Evolutionary conservation across 2,888 invertebrate species (phyloP).

Genomic region (Drosophila macrothrix): DNA sequence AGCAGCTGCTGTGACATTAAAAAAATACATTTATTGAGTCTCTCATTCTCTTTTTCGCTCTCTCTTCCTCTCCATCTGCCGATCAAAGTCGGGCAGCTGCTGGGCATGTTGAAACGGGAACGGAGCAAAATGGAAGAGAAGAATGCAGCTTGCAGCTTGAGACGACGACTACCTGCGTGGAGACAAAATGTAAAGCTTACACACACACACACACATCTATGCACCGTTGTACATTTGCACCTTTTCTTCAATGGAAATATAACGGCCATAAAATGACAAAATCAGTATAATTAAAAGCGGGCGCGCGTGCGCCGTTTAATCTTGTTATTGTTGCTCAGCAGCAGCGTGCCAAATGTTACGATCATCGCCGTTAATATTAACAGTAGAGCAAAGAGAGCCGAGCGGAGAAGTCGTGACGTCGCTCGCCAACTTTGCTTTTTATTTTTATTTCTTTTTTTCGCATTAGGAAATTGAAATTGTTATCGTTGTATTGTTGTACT

Average conservation of each 20-base stretch:
- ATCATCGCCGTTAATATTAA: neutral
- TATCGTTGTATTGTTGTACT: conserved; percentile 5
- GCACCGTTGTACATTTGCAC: conserved; percentile 21
- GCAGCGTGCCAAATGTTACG: conserved; percentile 20
- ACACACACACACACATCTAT: conserved; percentile 3
- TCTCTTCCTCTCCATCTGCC: neutral
- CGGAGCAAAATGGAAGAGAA: conserved; percentile 9
- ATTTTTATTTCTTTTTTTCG: neutral
- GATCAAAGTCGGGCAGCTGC: conserved; percentile 22
- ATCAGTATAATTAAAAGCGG: conserved; percentile 40
- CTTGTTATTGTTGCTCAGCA: conserved; percentile 23
- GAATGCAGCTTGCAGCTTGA: conserved; percentile 37
- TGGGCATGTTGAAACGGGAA: conserved; percentile 7
- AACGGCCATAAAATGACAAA: conserved; percentile 40
- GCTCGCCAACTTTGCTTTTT: neutral
- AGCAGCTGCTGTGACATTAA: conserved; percentile 34
- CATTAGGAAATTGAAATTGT: conserved; percentile 15
- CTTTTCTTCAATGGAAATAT: conserved; percentile 55
- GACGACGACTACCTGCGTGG: conserved; percentile 23
- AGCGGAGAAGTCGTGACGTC: neutral
- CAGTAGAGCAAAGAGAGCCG: neutral
- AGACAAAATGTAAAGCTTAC: conserved; percentile 10
- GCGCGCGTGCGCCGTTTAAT: conserved; percentile 48
- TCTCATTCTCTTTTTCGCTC: neutral
- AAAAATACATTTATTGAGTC: neutral